Evolutionary conservation across 2,888 invertebrate genomes (phyloP), one percentile per base, ranked within the genome.

Genomic region (Cerastoderma edule): DNA sequence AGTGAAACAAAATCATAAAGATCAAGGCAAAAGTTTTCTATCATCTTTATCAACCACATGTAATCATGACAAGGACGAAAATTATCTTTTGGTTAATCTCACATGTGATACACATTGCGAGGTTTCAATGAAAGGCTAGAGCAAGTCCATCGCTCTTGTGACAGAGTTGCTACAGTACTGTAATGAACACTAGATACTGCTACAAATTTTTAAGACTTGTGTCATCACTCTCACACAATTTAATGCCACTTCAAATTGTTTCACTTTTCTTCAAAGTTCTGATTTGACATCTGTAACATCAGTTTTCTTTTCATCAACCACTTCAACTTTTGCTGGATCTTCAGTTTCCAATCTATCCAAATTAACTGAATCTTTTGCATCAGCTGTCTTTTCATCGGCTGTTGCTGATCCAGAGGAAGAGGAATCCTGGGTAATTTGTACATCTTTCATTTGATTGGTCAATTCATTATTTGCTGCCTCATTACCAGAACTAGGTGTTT

Each of bases 381-480:
- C n/a, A 44, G 6, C 30, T 44, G 10, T 44, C 3, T 27, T 30
- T 65, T 28, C 24, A 19, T 28, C 13, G 48, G 16, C n/a, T 32
- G 50, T 8, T 13, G n/a, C 24, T 22, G 10, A 22, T 19, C 50
- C 32, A 66, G n/a, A 35, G n/a, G 28, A 19, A 32, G 32, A 13
- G 10, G 48, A 50, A 48, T 66, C 22, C 28, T 50, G 30, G 28
- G 19, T 66, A 24, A 33, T 48, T 50, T 66, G n/a, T 13, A 50
- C 1, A 50, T 48, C 50, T 50, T 50, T 22, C 19, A 33, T 32
- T 10, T 66, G 50, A 46, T 30, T 65, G 46, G 46, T 22, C 32
- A 65, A 30, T 28, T 28, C 65, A 22, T 8, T 33, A 30, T 50
- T 32, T 28, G 50, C 22, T 53, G 30, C 50, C 13, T 65, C 22